phyloP scores from a whole-genome alignment of 2,888 invertebrate genomes.

The Fabriciana adippe region DNA sequence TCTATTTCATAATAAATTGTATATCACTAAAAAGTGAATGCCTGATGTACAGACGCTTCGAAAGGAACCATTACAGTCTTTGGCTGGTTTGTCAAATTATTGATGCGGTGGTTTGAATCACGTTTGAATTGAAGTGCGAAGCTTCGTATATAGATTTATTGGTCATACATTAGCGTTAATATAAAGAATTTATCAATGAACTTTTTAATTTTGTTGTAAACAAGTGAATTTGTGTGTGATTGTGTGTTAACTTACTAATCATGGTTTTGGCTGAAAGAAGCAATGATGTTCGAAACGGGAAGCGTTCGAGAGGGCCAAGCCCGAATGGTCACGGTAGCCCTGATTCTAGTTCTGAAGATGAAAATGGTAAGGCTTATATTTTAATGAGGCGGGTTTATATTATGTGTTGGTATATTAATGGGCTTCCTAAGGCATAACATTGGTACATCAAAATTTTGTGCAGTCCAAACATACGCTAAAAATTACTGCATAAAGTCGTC shows the following conservation, averaged over 20 bases:
- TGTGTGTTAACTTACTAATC: conserved; percentile 60
- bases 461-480: conserved; percentile 29
- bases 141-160: conserved; percentile 61
- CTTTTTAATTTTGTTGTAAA: conserved; percentile 40
- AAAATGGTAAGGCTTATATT: conserved; percentile 84
- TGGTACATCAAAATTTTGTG: conserved; percentile 17
- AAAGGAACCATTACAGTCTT: conserved; percentile 56
- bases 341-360: conserved; percentile 93
- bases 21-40: conserved; percentile 56
- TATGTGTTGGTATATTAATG: conserved; percentile 17
- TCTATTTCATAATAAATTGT: background rate
- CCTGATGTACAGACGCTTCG: conserved; percentile 66
- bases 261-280: conserved; percentile 96
- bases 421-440: conserved; percentile 31
- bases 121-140: conserved; percentile 79
- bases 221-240: conserved; percentile 52
- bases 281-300: conserved; percentile 92
- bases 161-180: conserved; percentile 44
- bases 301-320: conserved; percentile 94
- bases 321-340: conserved; percentile 92
- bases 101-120: conserved; percentile 83
- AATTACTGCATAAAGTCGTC: conserved; percentile 20
- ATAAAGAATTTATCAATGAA: conserved; percentile 42
- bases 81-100: conserved; percentile 77
- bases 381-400: background rate